phyloP scores from a whole-genome alignment of 2,113 vertebrate genomes.

The Mesocricetus auratus region DNA sequence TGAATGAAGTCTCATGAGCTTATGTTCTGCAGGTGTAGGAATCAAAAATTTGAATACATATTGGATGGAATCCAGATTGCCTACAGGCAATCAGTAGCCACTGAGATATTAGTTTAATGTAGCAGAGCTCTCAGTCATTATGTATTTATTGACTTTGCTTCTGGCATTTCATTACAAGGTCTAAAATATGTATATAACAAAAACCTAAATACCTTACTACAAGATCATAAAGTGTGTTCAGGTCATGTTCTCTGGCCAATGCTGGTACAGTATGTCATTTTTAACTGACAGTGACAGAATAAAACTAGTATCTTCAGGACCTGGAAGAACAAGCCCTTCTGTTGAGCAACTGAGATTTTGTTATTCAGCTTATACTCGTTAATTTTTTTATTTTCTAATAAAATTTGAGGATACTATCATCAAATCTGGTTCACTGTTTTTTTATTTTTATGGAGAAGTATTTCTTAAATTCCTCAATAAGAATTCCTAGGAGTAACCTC shows the following conservation, averaged over 20 bases:
- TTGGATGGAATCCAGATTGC: accelerated
- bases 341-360: background rate
- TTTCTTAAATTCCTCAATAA: background rate
- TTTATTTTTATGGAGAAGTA: background rate
- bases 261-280: background rate
- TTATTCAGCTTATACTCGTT: background rate
- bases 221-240: background rate
- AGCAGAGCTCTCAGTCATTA: background rate
- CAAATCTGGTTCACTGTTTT: background rate
- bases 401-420: background rate
- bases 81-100: background rate
- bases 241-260: background rate
- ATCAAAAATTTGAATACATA: background rate
- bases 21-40: accelerated
- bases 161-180: background rate
- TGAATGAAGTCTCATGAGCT: background rate
- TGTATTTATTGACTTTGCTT: background rate
- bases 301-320: background rate
- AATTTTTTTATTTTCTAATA: background rate
- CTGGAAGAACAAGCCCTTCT: background rate
- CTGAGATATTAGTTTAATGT: background rate
- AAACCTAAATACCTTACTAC: background rate
- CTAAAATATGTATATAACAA: background rate
- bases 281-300: background rate
- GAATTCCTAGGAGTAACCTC: background rate